These are phyloP conservation scores for Coremacera marginata DNA, from an alignment of 2,888 invertebrate species.

Conservation along the genomic window DNA sequence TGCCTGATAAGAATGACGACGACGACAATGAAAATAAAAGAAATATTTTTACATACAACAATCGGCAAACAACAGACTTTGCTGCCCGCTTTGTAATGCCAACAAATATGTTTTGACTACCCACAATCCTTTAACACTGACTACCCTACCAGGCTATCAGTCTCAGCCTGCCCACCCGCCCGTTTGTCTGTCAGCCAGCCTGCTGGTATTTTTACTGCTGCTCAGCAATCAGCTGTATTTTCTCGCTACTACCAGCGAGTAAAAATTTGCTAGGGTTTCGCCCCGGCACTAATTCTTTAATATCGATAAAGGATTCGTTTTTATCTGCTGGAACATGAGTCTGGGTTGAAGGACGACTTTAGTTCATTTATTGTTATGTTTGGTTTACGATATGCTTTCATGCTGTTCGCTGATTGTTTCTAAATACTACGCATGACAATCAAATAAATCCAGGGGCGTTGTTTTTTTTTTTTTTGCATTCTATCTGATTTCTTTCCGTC, in stretches of 20 bases:
- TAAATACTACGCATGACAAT: not conserved
- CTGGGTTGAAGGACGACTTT: not conserved
- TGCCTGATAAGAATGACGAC: slow-evolving; percentile 12
- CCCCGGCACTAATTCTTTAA: slow-evolving; percentile 7
- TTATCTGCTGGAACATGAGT: too few relatives aligned
- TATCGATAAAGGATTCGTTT: slow-evolving; percentile 12
- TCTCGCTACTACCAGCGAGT: not conserved
- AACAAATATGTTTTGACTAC: too few relatives aligned
- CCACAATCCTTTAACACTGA: too few relatives aligned
- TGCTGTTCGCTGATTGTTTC: not conserved
- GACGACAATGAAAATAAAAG: not conserved
- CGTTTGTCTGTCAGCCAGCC: not conserved
- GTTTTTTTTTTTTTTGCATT: not conserved
- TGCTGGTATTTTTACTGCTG: not conserved
- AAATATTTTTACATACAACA: slow-evolving; percentile 14
- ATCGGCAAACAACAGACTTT: not conserved
- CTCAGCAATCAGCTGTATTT: not conserved
- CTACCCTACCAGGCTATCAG: too few relatives aligned
- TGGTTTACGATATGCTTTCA: too few relatives aligned
- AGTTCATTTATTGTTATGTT: too few relatives aligned
- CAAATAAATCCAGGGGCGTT: not conserved
- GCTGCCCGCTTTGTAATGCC: not conserved
- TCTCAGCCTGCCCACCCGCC: not conserved
- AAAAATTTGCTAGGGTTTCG: not conserved
- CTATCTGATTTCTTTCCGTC: not conserved